A percentile compares a stretch with the other conserved stretches of the same genome.
These are phyloP conservation scores for Polyodon spathula DNA, from an alignment of 2,113 vertebrate genomes.

Conservation along the genomic window DNA sequence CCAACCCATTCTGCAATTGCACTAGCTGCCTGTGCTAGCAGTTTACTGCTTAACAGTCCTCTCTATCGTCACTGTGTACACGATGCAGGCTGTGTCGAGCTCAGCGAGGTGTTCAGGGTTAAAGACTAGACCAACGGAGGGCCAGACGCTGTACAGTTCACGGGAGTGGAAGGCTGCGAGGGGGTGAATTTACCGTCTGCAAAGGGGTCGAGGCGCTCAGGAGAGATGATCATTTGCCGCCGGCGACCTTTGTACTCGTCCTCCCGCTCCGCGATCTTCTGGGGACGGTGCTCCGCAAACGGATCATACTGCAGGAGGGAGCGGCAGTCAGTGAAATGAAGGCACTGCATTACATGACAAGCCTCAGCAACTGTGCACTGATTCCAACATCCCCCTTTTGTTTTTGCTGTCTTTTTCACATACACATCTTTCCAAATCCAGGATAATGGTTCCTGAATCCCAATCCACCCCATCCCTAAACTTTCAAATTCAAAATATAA, in stretches of 20 bases:
- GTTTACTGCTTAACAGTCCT: background rate
- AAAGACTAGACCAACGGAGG: conserved; percentile 32
- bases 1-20: conserved; percentile 18
- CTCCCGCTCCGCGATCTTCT: conserved; percentile 91
- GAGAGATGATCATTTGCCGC: conserved; percentile 97
- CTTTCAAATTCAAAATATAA: too few species aligned
- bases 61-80: conserved; percentile 32
- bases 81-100: conserved; percentile 51
- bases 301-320: conserved; percentile 77
- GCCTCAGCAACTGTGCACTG: too few species aligned
- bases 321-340: background rate
- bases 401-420: too few species aligned
- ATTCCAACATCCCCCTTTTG: too few species aligned
- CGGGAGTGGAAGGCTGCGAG: conserved; percentile 23
- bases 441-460: too few species aligned
- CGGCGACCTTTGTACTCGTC: conserved; percentile 95
- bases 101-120: conserved; percentile 56
- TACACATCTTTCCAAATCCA: too few species aligned
- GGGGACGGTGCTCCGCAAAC: conserved; percentile 89
- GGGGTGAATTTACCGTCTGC: conserved; percentile 85
- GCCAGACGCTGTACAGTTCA: conserved; percentile 25
- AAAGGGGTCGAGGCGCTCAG: conserved; percentile 95
- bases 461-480: too few species aligned
- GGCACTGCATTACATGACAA: background rate
- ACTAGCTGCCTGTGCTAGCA: too few species aligned